Evolutionary conservation across 2,888 invertebrate genomes (phyloP).

Genomic region (Eristalis arbustorum): DNA sequence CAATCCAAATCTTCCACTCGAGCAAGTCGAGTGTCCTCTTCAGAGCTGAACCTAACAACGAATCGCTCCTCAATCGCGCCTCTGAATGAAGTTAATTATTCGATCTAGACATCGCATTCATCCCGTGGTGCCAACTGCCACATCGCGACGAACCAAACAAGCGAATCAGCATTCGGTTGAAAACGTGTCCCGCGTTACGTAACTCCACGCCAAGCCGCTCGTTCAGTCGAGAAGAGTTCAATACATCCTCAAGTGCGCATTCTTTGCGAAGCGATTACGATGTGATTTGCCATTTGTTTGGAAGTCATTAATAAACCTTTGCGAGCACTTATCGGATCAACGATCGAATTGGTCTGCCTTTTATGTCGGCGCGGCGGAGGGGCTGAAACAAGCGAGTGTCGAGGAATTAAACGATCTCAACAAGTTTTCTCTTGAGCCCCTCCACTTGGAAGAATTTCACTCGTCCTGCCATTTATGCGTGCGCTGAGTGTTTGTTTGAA

Average conservation of each 20-base stretch:
- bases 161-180: background rate
- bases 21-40: background rate
- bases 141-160: background rate
- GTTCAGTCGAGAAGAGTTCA: constrained; percentile 41
- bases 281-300: constrained; percentile 13
- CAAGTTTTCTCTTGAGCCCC: background rate
- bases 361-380: background rate
- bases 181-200: background rate
- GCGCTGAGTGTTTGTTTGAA: background rate
- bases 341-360: constrained; percentile 14
- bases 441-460: background rate
- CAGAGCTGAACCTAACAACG: background rate
- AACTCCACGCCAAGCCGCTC: constrained; percentile 2
- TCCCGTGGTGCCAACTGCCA: background rate
- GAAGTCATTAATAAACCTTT: constrained; percentile 25
- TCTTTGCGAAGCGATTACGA: constrained; percentile 14
- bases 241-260: constrained; percentile 38
- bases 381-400: background rate
- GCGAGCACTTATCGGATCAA: constrained; percentile 20
- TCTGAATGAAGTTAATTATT: background rate
- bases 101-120: background rate
- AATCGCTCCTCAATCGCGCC: background rate
- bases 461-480: background rate
- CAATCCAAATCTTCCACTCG: background rate
- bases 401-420: background rate